These are phyloP conservation scores for Diarsia dahlii DNA, from an alignment of 2,888 invertebrate genomes.

Conservation along the genomic window DNA sequence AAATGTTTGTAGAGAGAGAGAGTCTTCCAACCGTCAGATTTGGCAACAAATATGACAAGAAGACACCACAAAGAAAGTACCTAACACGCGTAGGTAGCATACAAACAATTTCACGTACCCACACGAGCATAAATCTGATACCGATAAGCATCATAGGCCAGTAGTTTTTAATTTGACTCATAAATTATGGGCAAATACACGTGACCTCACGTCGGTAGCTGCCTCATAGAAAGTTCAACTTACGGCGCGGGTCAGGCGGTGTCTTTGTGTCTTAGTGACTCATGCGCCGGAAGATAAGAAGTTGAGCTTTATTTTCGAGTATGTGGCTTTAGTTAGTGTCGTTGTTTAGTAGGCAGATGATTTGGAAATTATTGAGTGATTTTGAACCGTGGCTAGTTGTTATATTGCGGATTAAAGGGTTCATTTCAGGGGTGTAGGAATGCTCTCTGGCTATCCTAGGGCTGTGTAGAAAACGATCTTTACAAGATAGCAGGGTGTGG, in stretches of 20 bases:
- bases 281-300: conserved; percentile 45
- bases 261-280: conserved; percentile 65
- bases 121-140: conserved; percentile 22
- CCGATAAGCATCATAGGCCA: conserved; percentile 44
- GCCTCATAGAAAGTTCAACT: conserved; percentile 70
- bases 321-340: conserved; percentile 6
- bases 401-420: neutral
- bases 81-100: conserved; percentile 44
- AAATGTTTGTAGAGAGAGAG: conserved; percentile 29
- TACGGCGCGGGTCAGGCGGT: conserved; percentile 61
- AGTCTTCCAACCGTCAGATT: conserved; percentile 1
- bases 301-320: conserved; percentile 26
- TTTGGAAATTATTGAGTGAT: neutral
- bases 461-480: neutral
- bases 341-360: neutral
- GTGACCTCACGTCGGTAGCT: conserved; percentile 67
- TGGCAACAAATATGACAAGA: conserved; percentile 8
- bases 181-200: conserved; percentile 60
- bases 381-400: neutral
- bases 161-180: conserved; percentile 66
- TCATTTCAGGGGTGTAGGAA: neutral
- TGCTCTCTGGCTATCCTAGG: neutral
- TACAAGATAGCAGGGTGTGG: neutral
- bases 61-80: conserved; percentile 45
- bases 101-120: conserved; percentile 41